phyloP scores from a whole-genome alignment of 2,888 invertebrate genomes.

The Leucozona laternaria region DNA sequence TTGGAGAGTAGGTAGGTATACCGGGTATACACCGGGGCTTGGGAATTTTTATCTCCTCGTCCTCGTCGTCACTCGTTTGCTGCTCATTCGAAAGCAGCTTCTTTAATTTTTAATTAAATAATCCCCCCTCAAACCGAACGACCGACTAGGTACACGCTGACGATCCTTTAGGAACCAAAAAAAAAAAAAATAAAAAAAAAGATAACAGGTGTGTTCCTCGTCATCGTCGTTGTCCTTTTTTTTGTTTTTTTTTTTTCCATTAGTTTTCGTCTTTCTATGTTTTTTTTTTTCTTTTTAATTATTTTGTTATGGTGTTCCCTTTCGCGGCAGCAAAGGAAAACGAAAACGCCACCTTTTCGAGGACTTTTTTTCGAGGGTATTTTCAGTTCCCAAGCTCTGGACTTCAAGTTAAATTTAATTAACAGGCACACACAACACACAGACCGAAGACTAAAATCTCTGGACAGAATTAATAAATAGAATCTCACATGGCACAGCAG shows the following conservation, averaged over 20 bases:
- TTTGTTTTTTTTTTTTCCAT: slow-evolving; percentile 44
- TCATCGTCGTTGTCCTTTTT: slow-evolving; percentile 42
- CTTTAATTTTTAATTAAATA: slow-evolving; percentile 75
- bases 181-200: background rate
- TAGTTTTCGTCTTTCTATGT: slow-evolving; percentile 37
- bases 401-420: slow-evolving; percentile 63
- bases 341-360: slow-evolving; percentile 59
- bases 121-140: slow-evolving; percentile 47
- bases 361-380: background rate
- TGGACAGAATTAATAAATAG: slow-evolving; percentile 65
- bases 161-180: background rate
- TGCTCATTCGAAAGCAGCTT: slow-evolving; percentile 61
- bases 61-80: slow-evolving; percentile 18
- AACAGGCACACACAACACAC: slow-evolving; percentile 51
- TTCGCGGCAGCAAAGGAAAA: slow-evolving; percentile 25
- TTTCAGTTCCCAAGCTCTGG: slow-evolving; percentile 36
- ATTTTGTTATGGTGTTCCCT: slow-evolving; percentile 13
- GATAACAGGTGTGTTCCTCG: slow-evolving; percentile 71
- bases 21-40: background rate
- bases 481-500: slow-evolving; percentile 40
- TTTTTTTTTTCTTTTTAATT: slow-evolving; percentile 22
- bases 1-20: slow-evolving; percentile 42
- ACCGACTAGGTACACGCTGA: background rate
- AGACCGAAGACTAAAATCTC: slow-evolving; percentile 19
- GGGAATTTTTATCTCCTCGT: slow-evolving; percentile 25